These are phyloP conservation scores for Coelopa pilipes DNA, from an alignment of 2,888 invertebrate genomes.

Conservation along the genomic window DNA sequence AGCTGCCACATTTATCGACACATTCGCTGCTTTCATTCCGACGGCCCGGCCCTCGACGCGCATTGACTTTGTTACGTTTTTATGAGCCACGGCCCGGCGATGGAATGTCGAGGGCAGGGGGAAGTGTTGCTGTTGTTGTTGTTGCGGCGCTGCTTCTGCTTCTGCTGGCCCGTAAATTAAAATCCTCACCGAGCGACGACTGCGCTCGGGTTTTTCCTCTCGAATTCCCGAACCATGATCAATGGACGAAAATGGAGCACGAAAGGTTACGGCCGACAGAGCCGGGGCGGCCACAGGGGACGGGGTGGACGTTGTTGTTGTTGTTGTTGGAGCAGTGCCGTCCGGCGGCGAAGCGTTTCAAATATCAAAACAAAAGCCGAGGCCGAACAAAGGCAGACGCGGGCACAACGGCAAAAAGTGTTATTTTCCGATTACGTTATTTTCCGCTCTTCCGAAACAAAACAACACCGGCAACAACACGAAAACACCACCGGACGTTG, in stretches of 20 bases:
- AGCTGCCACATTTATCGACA: slow-evolving; percentile 16
- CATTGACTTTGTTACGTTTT: slow-evolving; percentile 28
- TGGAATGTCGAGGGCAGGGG: not conserved
- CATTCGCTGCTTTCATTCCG: not conserved
- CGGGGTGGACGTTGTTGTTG: not conserved
- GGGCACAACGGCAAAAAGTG: not conserved
- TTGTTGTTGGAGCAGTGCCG: not conserved
- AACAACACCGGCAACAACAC: too few species aligned
- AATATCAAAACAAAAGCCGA: not conserved
- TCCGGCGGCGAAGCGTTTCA: not conserved
- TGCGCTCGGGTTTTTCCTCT: not conserved
- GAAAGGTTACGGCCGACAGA: not conserved
- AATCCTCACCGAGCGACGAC: slow-evolving; percentile 10
- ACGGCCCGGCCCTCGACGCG: not conserved
- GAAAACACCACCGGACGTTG: too few species aligned
- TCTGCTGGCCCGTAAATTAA: slow-evolving; percentile 20
- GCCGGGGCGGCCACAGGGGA: not conserved
- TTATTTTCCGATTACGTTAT: slow-evolving; percentile 7
- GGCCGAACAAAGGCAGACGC: not conserved
- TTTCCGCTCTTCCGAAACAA: not conserved
- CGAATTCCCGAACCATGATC: slow-evolving; percentile 10
- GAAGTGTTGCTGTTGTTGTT: not conserved
- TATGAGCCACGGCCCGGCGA: slow-evolving; percentile 4
- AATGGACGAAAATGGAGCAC: not conserved
- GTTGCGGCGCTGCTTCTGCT: not conserved